These are phyloP conservation scores for Ptychadena robeensis DNA, from an alignment of 2,797 vertebrate species.

Conservation along the genomic window DNA sequence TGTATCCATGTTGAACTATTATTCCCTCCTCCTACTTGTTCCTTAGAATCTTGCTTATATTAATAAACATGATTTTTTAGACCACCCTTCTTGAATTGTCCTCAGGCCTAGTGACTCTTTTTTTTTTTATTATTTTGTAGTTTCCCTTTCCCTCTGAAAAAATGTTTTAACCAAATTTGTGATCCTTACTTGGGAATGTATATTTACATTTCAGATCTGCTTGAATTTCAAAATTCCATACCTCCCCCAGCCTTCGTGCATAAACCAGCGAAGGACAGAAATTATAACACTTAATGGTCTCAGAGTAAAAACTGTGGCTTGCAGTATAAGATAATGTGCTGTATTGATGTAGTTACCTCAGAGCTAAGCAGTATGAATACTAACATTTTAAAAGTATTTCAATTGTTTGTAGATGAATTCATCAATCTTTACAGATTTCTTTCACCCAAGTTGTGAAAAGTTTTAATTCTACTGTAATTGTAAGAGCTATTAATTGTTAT, in stretches of 20 bases:
- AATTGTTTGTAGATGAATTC: too few relatives aligned
- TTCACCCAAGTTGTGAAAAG: too few relatives aligned
- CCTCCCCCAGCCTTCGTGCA: neutral
- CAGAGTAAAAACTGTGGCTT: neutral
- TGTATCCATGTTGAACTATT: too few relatives aligned
- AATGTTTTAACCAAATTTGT: neutral
- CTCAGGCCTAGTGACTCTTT: neutral
- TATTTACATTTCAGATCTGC: neutral
- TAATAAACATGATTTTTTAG: too few relatives aligned
- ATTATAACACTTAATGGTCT: neutral
- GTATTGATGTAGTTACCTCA: neutral
- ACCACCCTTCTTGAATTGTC: neutral
- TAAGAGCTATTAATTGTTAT: too few relatives aligned
- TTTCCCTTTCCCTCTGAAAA: too few relatives aligned
- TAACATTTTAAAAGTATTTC: neutral
- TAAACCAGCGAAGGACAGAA: neutral
- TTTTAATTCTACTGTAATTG: too few relatives aligned
- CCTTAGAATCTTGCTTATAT: too few relatives aligned
- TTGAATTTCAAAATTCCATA: slow-evolving; percentile 4
- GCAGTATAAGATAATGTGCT: neutral
- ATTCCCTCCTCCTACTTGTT: too few relatives aligned
- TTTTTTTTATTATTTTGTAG: too few relatives aligned
- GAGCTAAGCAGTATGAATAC: neutral
- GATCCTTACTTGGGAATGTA: neutral
- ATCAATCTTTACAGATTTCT: too few relatives aligned